These are phyloP conservation scores for Maniola jurtina DNA, from an alignment of 1,140 invertebrate species.

Conservation along the genomic window DNA sequence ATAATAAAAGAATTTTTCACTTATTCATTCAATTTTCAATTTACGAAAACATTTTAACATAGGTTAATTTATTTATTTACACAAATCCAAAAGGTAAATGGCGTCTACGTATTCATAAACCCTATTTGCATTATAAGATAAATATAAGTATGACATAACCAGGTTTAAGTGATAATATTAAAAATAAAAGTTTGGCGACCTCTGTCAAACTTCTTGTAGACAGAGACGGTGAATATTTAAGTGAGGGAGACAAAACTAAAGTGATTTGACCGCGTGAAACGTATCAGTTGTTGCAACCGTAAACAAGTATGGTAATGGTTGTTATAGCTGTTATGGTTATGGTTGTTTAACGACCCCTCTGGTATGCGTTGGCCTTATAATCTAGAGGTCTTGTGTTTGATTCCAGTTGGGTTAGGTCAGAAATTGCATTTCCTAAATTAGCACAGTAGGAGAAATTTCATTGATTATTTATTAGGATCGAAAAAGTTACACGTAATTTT, in stretches of 20 bases:
- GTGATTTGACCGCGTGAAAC: conserved; percentile 50
- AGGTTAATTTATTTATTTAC: no score
- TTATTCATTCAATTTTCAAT: no score
- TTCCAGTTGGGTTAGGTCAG: background rate
- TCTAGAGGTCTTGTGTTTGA: background rate
- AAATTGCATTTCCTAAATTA: background rate
- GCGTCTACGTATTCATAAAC: background rate
- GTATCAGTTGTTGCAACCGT: conserved; percentile 39
- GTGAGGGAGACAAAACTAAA: conserved; percentile 34
- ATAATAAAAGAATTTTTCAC: no score
- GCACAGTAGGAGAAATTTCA: no score
- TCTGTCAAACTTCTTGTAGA: conserved; percentile 36
- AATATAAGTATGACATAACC: background rate
- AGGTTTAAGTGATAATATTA: conserved; percentile 1
- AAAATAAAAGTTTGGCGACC: conserved; percentile 35
- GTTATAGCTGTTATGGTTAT: conserved; percentile 1
- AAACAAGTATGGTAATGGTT: conserved; percentile 31
- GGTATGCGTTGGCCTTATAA: background rate
- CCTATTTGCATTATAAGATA: background rate
- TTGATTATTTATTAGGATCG: no score
- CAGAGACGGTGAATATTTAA: conserved; percentile 22
- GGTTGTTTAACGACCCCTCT: background rate
- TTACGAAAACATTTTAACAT: no score
- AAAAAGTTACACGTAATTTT: no score
- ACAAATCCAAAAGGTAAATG: background rate